phyloP scores from a whole-genome alignment of 2,797 vertebrate genomes.

The Lutjanus campechanus region DNA sequence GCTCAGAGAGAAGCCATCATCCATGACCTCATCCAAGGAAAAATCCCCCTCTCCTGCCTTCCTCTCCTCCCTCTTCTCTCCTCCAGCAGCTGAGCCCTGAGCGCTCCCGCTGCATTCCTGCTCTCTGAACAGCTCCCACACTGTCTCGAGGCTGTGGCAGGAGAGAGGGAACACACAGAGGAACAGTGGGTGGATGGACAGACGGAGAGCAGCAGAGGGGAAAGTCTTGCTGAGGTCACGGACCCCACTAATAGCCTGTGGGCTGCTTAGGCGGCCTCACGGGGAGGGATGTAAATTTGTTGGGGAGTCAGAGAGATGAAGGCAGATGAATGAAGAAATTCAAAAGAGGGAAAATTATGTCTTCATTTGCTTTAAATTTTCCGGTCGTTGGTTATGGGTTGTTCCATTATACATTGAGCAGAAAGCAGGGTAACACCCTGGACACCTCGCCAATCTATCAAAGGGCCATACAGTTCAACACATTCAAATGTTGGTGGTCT shows the following conservation, averaged over 20 bases:
- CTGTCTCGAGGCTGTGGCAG: conserved; percentile 69
- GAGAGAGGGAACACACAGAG: conserved; percentile 68
- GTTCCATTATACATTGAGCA: conserved; percentile 42
- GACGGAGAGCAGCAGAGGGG: conserved; percentile 54
- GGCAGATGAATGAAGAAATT: conserved; percentile 63
- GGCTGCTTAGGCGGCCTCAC: conserved; percentile 56
- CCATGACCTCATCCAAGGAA: conserved; percentile 84
- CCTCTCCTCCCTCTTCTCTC: conserved; percentile 65
- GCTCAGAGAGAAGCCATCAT: conserved; percentile 73
- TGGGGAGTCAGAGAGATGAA: conserved; percentile 48
- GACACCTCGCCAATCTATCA: conserved; percentile 33
- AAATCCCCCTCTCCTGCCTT: conserved; percentile 79
- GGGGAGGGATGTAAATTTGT: conserved; percentile 55
- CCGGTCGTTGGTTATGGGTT: conserved; percentile 21
- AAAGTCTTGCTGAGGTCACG: conserved; percentile 79
- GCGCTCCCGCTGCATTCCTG: conserved; percentile 80
- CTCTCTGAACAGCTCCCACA: conserved; percentile 82
- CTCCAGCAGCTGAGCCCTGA: conserved; percentile 68
- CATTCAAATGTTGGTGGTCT: background rate
- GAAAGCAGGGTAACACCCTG: conserved; percentile 29
- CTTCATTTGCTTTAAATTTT: conserved; percentile 44
- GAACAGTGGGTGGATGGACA: conserved; percentile 58
- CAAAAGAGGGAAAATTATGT: conserved; percentile 51
- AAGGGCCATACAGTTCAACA: conserved; percentile 23
- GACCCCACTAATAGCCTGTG: conserved; percentile 72